Conservation (phyloP, 2,888 invertebrate species). For the Chymomyza fuscimana region DNA sequence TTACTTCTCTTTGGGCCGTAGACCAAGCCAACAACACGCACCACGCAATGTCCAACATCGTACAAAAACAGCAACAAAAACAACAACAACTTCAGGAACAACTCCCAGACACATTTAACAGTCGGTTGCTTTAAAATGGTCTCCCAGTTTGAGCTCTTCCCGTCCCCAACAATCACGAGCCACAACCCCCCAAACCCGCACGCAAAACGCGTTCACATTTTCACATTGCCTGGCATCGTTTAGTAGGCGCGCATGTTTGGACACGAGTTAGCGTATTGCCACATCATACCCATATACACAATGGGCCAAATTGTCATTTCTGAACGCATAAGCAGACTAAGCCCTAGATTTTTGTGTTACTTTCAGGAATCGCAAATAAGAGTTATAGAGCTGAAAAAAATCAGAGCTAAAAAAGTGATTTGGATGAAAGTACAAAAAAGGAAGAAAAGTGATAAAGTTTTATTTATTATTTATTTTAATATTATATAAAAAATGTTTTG, state of each 20-base stretch:
- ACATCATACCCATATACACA: constrained; percentile 17
- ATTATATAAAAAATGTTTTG: no score
- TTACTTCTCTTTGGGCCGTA: constrained; percentile 39
- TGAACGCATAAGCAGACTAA: no score
- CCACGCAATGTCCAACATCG: neutral
- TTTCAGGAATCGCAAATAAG: no score
- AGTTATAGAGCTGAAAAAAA: no score
- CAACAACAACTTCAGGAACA: neutral
- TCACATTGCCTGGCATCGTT: neutral
- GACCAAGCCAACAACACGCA: neutral
- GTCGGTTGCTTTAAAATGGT: constrained; percentile 14
- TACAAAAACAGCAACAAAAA: neutral
- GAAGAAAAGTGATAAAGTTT: no score
- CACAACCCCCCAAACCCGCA: no score
- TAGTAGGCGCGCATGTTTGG: constrained; percentile 65
- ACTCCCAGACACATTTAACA: constrained; percentile 1
- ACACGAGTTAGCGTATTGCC: constrained; percentile 62
- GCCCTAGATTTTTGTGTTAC: no score
- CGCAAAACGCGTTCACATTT: neutral
- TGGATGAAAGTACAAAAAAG: no score
- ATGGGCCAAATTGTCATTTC: neutral
- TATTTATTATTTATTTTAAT: no score
- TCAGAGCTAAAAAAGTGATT: no score
- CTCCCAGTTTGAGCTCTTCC: neutral
- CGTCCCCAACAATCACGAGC: neutral